A percentile compares a stretch with the other conserved stretches of the same genome.
phyloP scores from a whole-genome alignment of 2,797 vertebrate genomes.

The Pelobates cultripes region DNA sequence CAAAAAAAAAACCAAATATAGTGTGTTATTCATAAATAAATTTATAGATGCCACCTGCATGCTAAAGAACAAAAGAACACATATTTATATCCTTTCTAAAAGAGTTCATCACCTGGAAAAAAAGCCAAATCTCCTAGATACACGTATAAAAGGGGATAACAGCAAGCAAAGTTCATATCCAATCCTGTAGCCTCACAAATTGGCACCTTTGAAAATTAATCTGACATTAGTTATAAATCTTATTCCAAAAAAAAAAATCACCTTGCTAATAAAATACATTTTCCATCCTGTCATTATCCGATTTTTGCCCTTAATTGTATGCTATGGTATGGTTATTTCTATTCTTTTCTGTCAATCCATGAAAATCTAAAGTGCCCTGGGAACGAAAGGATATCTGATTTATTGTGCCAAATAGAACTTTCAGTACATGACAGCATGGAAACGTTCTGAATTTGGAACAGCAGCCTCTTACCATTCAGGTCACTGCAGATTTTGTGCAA shows the following conservation, averaged over 20 bases:
- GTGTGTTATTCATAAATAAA: too few species aligned
- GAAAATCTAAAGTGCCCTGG: conserved; percentile 42
- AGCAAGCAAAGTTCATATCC: neutral
- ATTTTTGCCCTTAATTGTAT: conserved; percentile 41
- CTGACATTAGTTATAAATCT: conserved; percentile 50
- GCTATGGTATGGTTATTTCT: conserved; percentile 46
- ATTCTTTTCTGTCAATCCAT: conserved; percentile 45
- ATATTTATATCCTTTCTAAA: neutral
- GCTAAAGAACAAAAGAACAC: neutral
- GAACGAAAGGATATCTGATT: conserved; percentile 48
- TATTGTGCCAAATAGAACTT: conserved; percentile 45
- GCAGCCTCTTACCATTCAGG: conserved; percentile 34
- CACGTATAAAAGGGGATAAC: neutral
- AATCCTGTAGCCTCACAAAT: neutral
- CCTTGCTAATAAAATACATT: conserved; percentile 47
- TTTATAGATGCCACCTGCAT: too few species aligned
- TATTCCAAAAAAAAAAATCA: conserved; percentile 14
- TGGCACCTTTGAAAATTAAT: conserved; percentile 38
- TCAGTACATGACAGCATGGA: conserved; percentile 46
- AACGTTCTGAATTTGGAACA: conserved; percentile 35
- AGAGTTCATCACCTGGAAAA: neutral
- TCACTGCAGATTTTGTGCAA: conserved; percentile 5
- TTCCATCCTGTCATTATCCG: conserved; percentile 45
- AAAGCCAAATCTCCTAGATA: neutral
- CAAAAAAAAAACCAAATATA: too few species aligned